Evolutionary conservation across 2,888 invertebrate species (phyloP).

Genomic region (Xanthostigma xanthostigma): DNA sequence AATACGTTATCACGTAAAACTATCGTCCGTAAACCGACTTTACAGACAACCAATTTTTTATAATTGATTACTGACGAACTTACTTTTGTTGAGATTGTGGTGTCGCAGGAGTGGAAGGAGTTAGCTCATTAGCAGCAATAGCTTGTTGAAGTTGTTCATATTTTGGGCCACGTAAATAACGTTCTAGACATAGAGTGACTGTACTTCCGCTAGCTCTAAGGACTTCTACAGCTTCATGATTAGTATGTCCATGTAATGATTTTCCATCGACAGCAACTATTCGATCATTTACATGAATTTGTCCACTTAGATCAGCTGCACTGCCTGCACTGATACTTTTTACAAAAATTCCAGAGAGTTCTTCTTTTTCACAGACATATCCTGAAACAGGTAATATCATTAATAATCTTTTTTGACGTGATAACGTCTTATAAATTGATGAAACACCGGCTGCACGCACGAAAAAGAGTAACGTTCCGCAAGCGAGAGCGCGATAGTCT

Average conservation of each 20-base stretch:
- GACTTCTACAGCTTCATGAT: conserved; percentile 94
- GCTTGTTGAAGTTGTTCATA: conserved; percentile 79
- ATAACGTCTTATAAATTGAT: too few relatives aligned
- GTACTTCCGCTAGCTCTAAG: conserved; percentile 84
- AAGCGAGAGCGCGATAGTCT: too few relatives aligned
- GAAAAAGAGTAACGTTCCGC: too few relatives aligned
- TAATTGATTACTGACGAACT: conserved; percentile 8
- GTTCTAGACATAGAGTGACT: conserved; percentile 77
- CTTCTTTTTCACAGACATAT: conserved; percentile 96
- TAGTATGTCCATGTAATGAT: conserved; percentile 86
- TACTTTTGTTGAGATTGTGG: conserved; percentile 39
- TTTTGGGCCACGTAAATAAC: conserved; percentile 80
- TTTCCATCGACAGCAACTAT: conserved; percentile 96
- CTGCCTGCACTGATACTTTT: conserved; percentile 95
- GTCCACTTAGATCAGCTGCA: conserved; percentile 84
- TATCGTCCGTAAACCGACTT: too few relatives aligned
- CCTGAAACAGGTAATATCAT: conserved; percentile 29
- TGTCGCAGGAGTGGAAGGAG: conserved; percentile 35
- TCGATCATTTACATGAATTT: conserved; percentile 92
- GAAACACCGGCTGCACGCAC: too few relatives aligned
- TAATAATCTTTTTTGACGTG: too few relatives aligned
- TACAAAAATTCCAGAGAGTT: conserved; percentile 95
- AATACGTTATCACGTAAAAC: too few relatives aligned
- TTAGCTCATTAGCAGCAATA: conserved; percentile 65
- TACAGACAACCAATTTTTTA: too few relatives aligned